These are phyloP conservation scores for Elmis aenea DNA, from an alignment of 2,888 invertebrate species.

Conservation along the genomic window DNA sequence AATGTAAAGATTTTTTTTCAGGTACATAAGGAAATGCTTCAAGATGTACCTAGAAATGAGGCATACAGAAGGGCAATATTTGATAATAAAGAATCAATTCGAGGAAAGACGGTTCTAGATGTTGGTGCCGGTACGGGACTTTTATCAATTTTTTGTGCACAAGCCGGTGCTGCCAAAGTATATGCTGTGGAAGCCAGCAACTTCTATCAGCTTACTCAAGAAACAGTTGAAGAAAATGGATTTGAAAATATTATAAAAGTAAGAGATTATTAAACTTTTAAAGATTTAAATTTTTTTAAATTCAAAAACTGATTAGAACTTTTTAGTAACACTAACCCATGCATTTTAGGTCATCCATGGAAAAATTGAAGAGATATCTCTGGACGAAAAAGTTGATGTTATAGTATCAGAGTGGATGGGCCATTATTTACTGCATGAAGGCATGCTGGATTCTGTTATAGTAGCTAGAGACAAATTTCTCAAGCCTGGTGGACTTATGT, in stretches of 20 bases:
- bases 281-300: conserved; percentile 4
- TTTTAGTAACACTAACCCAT: neutral
- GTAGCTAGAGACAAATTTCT: conserved; percentile 77
- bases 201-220: conserved; percentile 58
- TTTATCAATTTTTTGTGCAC: conserved; percentile 82
- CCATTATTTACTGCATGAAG: conserved; percentile 90
- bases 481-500: conserved; percentile 65
- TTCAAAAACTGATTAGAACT: neutral
- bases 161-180: conserved; percentile 84
- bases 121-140: conserved; percentile 86
- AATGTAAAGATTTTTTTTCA: conserved; percentile 35
- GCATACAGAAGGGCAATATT: conserved; percentile 79
- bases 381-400: conserved; percentile 74
- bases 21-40: conserved; percentile 78
- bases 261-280: conserved; percentile 25
- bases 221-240: conserved; percentile 67
- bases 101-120: conserved; percentile 77
- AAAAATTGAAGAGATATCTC: conserved; percentile 67
- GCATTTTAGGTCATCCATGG: conserved; percentile 62
- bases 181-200: conserved; percentile 81
- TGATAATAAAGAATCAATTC: conserved; percentile 59
- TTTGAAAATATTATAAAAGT: conserved; percentile 63
- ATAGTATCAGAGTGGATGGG: conserved; percentile 99
- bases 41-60: conserved; percentile 68
- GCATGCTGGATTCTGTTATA: conserved; percentile 89